phyloP scores from a whole-genome alignment of 2,797 vertebrate genomes.

The Notolabrus celidotus region DNA sequence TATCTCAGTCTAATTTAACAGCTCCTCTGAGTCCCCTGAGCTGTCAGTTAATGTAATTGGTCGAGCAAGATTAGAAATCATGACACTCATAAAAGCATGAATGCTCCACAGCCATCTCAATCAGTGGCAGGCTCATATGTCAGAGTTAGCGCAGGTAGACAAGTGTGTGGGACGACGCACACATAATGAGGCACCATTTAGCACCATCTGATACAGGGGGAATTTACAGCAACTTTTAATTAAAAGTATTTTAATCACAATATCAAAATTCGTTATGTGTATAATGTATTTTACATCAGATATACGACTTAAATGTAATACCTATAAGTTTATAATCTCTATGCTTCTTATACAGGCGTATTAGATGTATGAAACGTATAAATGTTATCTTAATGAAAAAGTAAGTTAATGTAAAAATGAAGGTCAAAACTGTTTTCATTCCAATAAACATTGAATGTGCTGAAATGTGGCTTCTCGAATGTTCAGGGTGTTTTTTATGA shows the following conservation, averaged over 20 bases:
- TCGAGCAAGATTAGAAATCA: slow-evolving; percentile 68
- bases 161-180: slow-evolving; percentile 25
- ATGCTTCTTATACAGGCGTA: neutral
- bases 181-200: slow-evolving; percentile 28
- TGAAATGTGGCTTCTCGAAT: neutral
- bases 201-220: slow-evolving; percentile 27
- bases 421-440: neutral
- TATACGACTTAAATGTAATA: neutral
- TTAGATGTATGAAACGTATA: no score
- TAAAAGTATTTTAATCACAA: slow-evolving; percentile 32
- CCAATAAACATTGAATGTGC: neutral
- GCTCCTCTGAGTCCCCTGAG: slow-evolving; percentile 59
- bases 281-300: slow-evolving; percentile 5
- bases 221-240: slow-evolving; percentile 36
- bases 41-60: slow-evolving; percentile 72
- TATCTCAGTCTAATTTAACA: slow-evolving; percentile 60
- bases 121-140: slow-evolving; percentile 54
- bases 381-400: no score
- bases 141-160: slow-evolving; percentile 52
- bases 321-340: neutral
- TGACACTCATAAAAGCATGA: slow-evolving; percentile 64
- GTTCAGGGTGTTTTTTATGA: no score
- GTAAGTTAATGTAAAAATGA: no score
- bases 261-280: slow-evolving; percentile 11
- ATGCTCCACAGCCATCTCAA: slow-evolving; percentile 55